Evolutionary conservation across 2,888 invertebrate species (phyloP).

Genomic region (Melanotus villosus): DNA sequence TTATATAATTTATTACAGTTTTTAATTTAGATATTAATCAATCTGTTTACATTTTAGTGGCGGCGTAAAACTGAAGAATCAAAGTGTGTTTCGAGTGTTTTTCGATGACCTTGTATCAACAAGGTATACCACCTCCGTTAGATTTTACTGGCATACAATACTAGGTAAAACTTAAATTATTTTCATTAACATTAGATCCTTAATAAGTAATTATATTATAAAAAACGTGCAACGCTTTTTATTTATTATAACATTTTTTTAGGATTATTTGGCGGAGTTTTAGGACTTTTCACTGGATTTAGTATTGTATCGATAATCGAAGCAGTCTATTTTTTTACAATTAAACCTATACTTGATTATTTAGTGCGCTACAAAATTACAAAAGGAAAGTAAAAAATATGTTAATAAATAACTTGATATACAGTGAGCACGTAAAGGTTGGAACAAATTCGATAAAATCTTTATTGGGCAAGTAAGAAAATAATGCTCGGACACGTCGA

Average conservation of each 20-base stretch:
- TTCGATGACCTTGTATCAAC: conserved; percentile 79
- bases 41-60: conserved; percentile 56
- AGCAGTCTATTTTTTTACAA: conserved; percentile 74
- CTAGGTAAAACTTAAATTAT: no score
- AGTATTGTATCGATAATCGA: conserved; percentile 80
- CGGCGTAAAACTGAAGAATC: conserved; percentile 68
- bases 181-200: no score
- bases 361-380: conserved; percentile 1
- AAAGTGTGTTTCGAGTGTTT: conserved; percentile 76
- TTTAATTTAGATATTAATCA: no score
- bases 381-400: not conserved
- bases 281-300: conserved; percentile 80
- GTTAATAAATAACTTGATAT: no score
- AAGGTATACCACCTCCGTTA: conserved; percentile 76
- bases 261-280: conserved; percentile 81
- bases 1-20: no score
- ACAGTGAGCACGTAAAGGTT: no score
- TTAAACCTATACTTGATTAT: conserved; percentile 61
- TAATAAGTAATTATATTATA: no score
- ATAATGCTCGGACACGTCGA: no score
- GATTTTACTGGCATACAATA: conserved; percentile 79
- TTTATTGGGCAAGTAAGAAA: no score
- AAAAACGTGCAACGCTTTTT: no score
- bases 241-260: conserved; percentile 63
- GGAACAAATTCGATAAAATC: no score